These are phyloP conservation scores for Pituophis catenifer DNA, from an alignment of 2,113 vertebrate species.

Conservation along the genomic window DNA sequence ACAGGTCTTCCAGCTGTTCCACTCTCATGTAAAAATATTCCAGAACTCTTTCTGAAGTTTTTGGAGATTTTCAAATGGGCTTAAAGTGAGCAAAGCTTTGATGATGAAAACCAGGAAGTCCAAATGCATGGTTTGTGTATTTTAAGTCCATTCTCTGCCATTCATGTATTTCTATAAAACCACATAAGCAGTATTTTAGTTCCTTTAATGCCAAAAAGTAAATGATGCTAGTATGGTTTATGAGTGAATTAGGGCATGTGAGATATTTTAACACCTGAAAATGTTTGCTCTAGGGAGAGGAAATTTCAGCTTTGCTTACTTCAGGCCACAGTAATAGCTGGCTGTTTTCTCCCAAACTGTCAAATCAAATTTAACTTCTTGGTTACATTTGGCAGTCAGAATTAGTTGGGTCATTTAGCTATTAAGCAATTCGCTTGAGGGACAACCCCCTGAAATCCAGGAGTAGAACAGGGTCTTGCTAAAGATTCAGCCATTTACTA, in stretches of 20 bases:
- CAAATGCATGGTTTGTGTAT: not conserved
- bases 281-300: conserved; percentile 30
- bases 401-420: not conserved
- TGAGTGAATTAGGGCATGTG: conserved; percentile 57
- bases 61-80: not conserved
- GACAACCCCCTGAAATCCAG: not conserved
- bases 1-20: not conserved
- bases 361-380: not conserved
- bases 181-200: conserved; percentile 19
- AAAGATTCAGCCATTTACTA: not conserved
- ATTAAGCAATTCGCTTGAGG: not conserved
- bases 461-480: not conserved
- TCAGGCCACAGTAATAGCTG: not conserved
- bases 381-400: not conserved
- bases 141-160: conserved; percentile 30
- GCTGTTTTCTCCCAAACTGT: not conserved
- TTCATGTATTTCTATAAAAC: conserved; percentile 44
- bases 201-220: conserved; percentile 62
- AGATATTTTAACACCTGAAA: conserved; percentile 50
- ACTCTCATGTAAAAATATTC: not conserved
- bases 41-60: not conserved
- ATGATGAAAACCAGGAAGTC: not conserved
- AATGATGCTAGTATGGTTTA: conserved; percentile 61
- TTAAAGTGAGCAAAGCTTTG: not conserved
- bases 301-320: conserved; percentile 32